These are phyloP conservation scores for Lampris incognitus DNA, from an alignment of 2,113 vertebrate genomes.

Conservation along the genomic window DNA sequence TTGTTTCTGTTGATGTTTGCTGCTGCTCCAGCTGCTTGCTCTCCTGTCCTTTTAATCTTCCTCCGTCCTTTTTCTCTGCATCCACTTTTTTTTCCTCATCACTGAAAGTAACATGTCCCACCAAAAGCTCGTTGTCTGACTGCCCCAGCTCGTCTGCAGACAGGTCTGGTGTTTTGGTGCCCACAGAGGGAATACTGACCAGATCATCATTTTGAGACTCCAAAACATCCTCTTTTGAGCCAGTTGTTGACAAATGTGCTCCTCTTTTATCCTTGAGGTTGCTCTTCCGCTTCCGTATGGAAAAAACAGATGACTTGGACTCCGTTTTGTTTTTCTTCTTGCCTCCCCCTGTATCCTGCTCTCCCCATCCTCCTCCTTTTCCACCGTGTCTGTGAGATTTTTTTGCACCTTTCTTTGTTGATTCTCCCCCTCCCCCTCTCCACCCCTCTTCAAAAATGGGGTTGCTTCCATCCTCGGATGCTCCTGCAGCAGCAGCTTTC, in stretches of 20 bases:
- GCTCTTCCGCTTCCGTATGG: constrained; percentile 92
- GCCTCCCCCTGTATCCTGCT: constrained; percentile 64
- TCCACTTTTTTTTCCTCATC: constrained; percentile 72
- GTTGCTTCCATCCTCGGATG: constrained; percentile 82
- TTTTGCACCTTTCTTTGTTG: constrained; percentile 89
- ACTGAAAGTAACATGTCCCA: constrained; percentile 63
- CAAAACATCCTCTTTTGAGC: constrained; percentile 91
- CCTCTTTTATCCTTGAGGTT: constrained; percentile 85
- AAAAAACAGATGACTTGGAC: constrained; percentile 91
- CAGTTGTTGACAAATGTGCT: constrained; percentile 75
- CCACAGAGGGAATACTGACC: constrained; percentile 85
- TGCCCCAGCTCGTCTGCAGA: constrained; percentile 92
- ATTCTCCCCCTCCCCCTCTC: constrained; percentile 86
- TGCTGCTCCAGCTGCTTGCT: constrained; percentile 5
- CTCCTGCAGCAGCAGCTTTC: constrained; percentile 74
- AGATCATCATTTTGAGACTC: constrained; percentile 85
- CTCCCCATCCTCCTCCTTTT: constrained; percentile 74
- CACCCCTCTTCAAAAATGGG: constrained; percentile 83
- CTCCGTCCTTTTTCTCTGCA: neutral
- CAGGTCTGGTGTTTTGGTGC: constrained; percentile 90
- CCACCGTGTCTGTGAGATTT: constrained; percentile 86
- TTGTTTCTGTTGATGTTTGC: constrained; percentile 15
- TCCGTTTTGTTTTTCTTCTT: constrained; percentile 92
- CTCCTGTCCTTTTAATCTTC: neutral
- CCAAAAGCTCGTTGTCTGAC: constrained; percentile 83